Base-by-base conservation (phyloP, 64 coral and sea anemone genomes). In the Dendrophyllia cribrosa region DNA sequence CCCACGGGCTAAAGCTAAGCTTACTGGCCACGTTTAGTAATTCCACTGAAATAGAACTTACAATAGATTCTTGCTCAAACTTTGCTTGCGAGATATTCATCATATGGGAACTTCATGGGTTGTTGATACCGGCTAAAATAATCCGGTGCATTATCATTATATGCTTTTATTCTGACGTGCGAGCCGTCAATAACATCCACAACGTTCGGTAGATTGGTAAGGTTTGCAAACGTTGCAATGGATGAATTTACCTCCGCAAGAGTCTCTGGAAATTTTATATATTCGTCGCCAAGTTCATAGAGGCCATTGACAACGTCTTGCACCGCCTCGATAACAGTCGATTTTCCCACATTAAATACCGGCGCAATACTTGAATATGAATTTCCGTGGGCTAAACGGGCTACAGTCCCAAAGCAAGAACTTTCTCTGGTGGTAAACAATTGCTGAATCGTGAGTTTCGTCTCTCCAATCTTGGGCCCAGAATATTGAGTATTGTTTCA, bases 401-500 rank as follows among this genome's bases (percentile, higher is more conserved):
- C n/a, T n/a, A n/a, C 2, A 34, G 34, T 34, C 34, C 34, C 34
- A 34, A 34, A 2, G 78, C 78, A 23, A 62, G 78, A 24, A 81
- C 78, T 81, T 81, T 81, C 16, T 26, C 56, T 81, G 78, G 49
- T 19, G 7, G 78, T 81, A 81, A 53, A 43, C 78, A 81, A 21
- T 81, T 43, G 24, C 78, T 81, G 59, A 53, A 81, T 58, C 50
- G 20, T 9, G 78, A 60, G 20, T 81, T 81, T 81, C 59, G 46
- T 24, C 78, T 81, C 50, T 81, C 52, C 43, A 89, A 44, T 64
- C 72, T 16, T 3, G 23, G 55, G 14, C 58, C 70, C 43, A 89
- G 43, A 11, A 89, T 65, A 77, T 89, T 75, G 13, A 89, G 22
- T 63, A 89, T 76, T 59, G 52, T 59, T 26, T 82, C 14, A 26